These are phyloP conservation scores for Pteruthius melanotis DNA, from an alignment of 2,113 vertebrate species.

Conservation along the genomic window DNA sequence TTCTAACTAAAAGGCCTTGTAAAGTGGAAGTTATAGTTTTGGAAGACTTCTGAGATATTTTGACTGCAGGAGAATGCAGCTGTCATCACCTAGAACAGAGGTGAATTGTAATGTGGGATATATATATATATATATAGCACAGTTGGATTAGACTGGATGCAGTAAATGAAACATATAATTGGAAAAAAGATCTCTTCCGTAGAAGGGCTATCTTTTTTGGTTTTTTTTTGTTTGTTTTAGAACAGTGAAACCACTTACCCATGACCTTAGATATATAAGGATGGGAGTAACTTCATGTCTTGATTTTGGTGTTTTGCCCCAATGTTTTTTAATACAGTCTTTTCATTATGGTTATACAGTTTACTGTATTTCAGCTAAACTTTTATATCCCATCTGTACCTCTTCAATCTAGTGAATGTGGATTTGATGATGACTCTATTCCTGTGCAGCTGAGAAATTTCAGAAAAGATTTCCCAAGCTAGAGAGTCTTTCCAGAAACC, in stretches of 20 bases:
- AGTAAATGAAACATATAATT: not conserved
- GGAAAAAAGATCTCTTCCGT: not conserved
- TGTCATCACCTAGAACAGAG: not conserved
- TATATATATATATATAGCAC: not conserved
- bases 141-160: not conserved
- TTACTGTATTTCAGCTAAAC: not conserved
- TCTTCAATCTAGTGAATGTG: slow-evolving; percentile 34
- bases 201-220: not conserved
- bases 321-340: not conserved
- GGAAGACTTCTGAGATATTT: not conserved
- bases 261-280: not conserved
- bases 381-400: slow-evolving; percentile 35
- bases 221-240: not conserved
- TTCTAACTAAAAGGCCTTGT: not conserved
- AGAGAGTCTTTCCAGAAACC: slow-evolving; percentile 42
- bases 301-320: not conserved
- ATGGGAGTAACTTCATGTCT: not conserved
- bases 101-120: not conserved
- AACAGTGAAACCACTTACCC: not conserved
- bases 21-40: not conserved
- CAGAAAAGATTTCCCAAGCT: slow-evolving; percentile 50
- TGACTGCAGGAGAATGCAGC: not conserved
- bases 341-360: not conserved
- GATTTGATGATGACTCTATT: slow-evolving; percentile 53
- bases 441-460: slow-evolving; percentile 58